A percentile compares a stretch with the other conserved stretches of the same genome.
Conservation (phyloP, 1,140 invertebrate genomes). For the Leptoteleia sp. region DNA sequence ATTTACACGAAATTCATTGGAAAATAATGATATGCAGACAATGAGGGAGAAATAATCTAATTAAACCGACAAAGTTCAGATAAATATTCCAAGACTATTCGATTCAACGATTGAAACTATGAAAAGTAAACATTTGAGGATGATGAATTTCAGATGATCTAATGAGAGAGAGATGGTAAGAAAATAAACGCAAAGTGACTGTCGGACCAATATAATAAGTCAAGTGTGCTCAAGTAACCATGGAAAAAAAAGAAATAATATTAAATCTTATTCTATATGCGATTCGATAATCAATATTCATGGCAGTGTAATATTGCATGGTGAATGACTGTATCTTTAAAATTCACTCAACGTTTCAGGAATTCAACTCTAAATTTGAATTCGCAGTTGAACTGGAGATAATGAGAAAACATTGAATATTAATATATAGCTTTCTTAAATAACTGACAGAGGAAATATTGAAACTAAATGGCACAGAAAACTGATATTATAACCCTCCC, state of each 20-base stretch:
- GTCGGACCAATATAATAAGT: too few species aligned
- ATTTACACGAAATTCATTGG: too few species aligned
- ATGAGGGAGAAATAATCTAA: too few species aligned
- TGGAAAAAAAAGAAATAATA: not conserved
- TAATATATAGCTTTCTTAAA: slow-evolving; percentile 44
- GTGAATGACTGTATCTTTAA: slow-evolving; percentile 12
- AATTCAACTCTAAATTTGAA: slow-evolving; percentile 34
- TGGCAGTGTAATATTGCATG: not conserved
- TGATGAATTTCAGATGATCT: too few species aligned
- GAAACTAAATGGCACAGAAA: slow-evolving; percentile 48
- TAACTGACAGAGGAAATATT: slow-evolving; percentile 41
- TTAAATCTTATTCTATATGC: not conserved
- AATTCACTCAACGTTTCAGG: slow-evolving; percentile 30
- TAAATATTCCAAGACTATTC: too few species aligned
- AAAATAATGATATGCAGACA: too few species aligned
- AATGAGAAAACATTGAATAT: slow-evolving; percentile 55
- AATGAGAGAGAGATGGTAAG: too few species aligned
- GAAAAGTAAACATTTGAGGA: too few species aligned
- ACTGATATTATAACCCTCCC: slow-evolving; percentile 43
- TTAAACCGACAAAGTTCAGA: too few species aligned
- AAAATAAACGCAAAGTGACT: too few species aligned
- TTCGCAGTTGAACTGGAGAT: slow-evolving; percentile 31
- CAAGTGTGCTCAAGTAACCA: too few species aligned
- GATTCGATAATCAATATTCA: slow-evolving; percentile 12
- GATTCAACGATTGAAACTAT: too few species aligned